These are phyloP conservation scores for Muscicapa striata DNA, from an alignment of 2,797 vertebrate genomes.

Conservation along the genomic window DNA sequence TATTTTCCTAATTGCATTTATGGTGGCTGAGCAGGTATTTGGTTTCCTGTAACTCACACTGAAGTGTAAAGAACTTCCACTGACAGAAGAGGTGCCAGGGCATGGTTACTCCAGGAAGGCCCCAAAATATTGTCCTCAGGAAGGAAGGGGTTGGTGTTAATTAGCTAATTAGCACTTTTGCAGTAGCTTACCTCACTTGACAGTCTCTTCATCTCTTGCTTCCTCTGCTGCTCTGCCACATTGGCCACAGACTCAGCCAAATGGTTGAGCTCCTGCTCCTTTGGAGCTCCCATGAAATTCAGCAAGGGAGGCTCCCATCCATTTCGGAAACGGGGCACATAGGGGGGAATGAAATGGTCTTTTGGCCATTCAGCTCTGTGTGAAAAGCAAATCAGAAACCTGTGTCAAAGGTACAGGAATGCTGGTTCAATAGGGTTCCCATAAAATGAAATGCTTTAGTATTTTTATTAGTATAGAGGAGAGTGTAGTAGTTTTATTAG, in stretches of 20 bases:
- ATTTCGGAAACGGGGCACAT: constrained; percentile 85
- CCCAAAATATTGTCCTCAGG: background rate
- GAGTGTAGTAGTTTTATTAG: background rate
- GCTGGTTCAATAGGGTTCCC: background rate
- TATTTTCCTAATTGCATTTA: background rate
- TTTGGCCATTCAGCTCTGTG: constrained; percentile 91
- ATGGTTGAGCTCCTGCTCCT: constrained; percentile 83
- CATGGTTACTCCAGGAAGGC: fast-evolving
- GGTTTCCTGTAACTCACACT: background rate
- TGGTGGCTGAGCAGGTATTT: background rate
- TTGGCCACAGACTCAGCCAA: constrained; percentile 80
- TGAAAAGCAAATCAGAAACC: background rate
- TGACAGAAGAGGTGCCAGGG: background rate
- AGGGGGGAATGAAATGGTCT: constrained; percentile 89
- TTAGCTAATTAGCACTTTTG: fast-evolving
- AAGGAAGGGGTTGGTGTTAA: background rate
- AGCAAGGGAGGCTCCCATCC: constrained; percentile 91
- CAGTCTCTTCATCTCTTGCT: constrained; percentile 75
- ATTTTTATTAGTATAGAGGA: background rate
- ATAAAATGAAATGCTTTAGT: background rate
- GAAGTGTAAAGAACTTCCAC: background rate
- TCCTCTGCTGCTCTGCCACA: constrained; percentile 79
- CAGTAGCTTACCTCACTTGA: constrained; percentile 77
- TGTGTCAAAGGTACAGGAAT: background rate
- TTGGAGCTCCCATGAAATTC: constrained; percentile 65